phyloP scores from a whole-genome alignment of 1,140 invertebrate species.

The Cotesia glomerata region DNA sequence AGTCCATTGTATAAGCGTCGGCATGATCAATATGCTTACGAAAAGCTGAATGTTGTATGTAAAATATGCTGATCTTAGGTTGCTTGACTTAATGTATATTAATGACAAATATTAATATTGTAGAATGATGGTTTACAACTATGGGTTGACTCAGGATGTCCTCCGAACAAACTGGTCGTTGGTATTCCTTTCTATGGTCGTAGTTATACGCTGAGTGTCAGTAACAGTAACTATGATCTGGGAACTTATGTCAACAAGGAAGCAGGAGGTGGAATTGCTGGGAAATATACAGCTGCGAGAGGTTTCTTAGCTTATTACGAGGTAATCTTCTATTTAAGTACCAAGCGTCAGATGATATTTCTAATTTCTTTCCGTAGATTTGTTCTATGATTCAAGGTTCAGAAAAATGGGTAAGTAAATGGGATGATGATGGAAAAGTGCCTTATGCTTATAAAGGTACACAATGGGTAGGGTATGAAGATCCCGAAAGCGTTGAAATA shows the following conservation, averaged over 20 bases:
- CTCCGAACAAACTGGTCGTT: slow-evolving; percentile 85
- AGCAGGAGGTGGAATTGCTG: slow-evolving; percentile 82
- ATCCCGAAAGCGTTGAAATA: slow-evolving; percentile 77
- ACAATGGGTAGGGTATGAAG: slow-evolving; percentile 93
- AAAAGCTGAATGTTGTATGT: slow-evolving; percentile 85
- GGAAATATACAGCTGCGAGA: slow-evolving; percentile 82
- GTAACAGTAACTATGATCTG: slow-evolving; percentile 82
- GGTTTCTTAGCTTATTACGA: slow-evolving; percentile 91
- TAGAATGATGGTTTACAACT: slow-evolving; percentile 84
- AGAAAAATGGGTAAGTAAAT: slow-evolving; percentile 79
- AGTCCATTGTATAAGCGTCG: slow-evolving; percentile 83
- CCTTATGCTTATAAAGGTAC: slow-evolving; percentile 87
- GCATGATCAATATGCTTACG: slow-evolving; percentile 86
- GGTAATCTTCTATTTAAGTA: slow-evolving; percentile 57
- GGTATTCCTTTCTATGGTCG: slow-evolving; percentile 88
- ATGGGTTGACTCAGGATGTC: slow-evolving; percentile 87
- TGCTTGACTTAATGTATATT: background rate
- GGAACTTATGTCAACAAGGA: slow-evolving; percentile 88
- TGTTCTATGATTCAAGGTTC: slow-evolving; percentile 75
- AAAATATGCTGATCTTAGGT: background rate
- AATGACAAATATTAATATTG: slow-evolving; percentile 16
- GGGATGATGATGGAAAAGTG: slow-evolving; percentile 81
- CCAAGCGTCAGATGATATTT: no score
- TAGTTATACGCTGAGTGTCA: slow-evolving; percentile 77
- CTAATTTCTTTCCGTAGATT: slow-evolving; percentile 66